Evolutionary conservation across 2,113 vertebrate species (phyloP), one percentile per base, ranked within the genome.

Genomic region (Nothobranchius furzeri): DNA sequence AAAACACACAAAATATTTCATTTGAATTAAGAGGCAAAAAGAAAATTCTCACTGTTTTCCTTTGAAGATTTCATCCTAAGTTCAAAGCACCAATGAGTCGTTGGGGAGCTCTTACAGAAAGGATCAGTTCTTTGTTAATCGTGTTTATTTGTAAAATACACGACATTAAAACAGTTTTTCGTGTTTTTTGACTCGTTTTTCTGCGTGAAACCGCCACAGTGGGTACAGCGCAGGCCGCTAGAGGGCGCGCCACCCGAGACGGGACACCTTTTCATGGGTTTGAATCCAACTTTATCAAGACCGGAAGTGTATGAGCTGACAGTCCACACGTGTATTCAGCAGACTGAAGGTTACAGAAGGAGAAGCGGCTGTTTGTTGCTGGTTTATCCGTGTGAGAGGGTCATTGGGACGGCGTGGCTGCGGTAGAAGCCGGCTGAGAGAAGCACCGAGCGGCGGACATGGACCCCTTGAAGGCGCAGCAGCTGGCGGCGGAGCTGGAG

Each of bases 401-500:
- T 70, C 56, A 52, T 4, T 50, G 0, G 68, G 66, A 61, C 82
- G 59, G 37, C 14, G 25, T 17, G 70, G 42, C 52, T 53, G 50
- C 6, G 13, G 51, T 55, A 0, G 12, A 46, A 47, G 49, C 12
- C 0, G 12, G 56, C 20, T 6, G 61, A 0, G 60, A 76, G 37
- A 69, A 49, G 60, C 42, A 48, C 13, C 4, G 57, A 53, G 20
- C 17, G 12, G 69, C 14, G 15, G 71, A 67, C 57, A 98, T 98
- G 97, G 96, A 98, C 85, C 95, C 96, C 4, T 81, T 96, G 84
- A 94, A 95, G 86, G 96, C 96, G 5, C 96, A 98, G 86, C 96
- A 98, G 87, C 82, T 98, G 82, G 97, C 97, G 30, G 96, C 97
- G 8, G 97, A 98, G 85, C 92, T 98, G 76, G 97, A 98, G 88